phyloP scores from a whole-genome alignment of 2,797 vertebrate species.

The Pterois miles region DNA sequence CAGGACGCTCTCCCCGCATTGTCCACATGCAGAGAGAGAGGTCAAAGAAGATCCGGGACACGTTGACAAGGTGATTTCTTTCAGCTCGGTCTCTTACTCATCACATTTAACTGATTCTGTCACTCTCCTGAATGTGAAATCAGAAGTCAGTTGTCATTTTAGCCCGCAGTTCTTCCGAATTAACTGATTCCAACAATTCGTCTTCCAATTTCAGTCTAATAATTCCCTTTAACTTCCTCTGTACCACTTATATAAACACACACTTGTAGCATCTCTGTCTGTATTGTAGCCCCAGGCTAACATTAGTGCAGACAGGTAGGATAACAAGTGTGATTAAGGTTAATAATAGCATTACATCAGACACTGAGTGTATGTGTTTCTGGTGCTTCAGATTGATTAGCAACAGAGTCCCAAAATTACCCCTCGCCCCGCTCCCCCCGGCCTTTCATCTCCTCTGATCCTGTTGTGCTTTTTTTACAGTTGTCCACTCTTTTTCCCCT shows the following conservation, averaged over 20 bases:
- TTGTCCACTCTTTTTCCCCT: conserved; percentile 41
- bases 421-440: conserved; percentile 7
- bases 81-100: background rate
- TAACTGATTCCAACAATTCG: conserved; percentile 10
- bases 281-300: conserved; percentile 64
- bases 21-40: background rate
- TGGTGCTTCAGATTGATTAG: conserved; percentile 63
- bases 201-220: conserved; percentile 19
- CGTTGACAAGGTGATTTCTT: conserved; percentile 44
- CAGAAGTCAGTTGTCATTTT: background rate
- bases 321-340: conserved; percentile 75
- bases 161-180: conserved; percentile 6
- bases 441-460: conserved; percentile 44
- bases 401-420: conserved; percentile 63
- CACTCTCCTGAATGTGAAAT: background rate
- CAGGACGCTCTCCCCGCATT: background rate
- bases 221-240: conserved; percentile 37
- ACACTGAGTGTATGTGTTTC: conserved; percentile 32
- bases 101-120: conserved; percentile 1
- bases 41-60: background rate
- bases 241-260: conserved; percentile 27
- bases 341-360: conserved; percentile 75
- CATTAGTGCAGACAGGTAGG: conserved; percentile 74
- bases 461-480: background rate
- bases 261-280: conserved; percentile 47